A percentile compares a stretch with the other conserved stretches of the same genome.
phyloP scores from a whole-genome alignment of 2,113 vertebrate species.

The Forbesichthys agassizii region DNA sequence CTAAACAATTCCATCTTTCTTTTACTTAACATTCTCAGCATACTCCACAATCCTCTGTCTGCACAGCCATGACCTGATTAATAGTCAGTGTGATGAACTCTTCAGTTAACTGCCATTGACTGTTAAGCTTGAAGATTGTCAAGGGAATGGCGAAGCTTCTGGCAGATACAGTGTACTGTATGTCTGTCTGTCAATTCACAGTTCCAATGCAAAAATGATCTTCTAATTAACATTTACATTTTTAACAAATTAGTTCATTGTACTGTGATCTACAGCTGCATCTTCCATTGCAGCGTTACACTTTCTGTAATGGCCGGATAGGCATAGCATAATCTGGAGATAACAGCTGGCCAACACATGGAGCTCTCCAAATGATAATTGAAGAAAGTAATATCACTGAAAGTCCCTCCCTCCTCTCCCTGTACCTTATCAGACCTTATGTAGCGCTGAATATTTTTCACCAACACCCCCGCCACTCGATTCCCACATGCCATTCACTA shows the following conservation, averaged over 20 bases:
- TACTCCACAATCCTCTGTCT: conserved; percentile 38
- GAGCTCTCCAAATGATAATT: conserved; percentile 43
- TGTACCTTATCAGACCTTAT: conserved; percentile 51
- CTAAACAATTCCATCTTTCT: background rate
- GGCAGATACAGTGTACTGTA: too few species aligned
- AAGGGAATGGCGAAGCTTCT: too few species aligned
- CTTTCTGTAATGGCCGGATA: conserved; percentile 9
- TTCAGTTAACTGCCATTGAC: too few species aligned
- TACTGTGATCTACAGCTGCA: background rate
- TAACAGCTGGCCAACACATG: conserved; percentile 48
- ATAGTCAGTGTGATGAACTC: too few species aligned
- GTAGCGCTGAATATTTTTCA: conserved; percentile 54
- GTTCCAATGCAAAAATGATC: too few species aligned
- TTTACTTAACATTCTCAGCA: conserved; percentile 64
- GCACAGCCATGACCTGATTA: background rate
- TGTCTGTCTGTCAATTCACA: too few species aligned
- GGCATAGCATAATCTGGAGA: conserved; percentile 51
- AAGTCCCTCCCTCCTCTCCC: conserved; percentile 9
- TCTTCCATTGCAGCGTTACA: background rate
- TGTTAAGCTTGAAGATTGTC: too few species aligned
- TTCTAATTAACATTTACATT: background rate
- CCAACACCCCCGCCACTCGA: conserved; percentile 42
- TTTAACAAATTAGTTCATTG: background rate
- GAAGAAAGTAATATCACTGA: conserved; percentile 34
- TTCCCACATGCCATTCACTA: conserved; percentile 45